These are phyloP conservation scores for Gymnorhina tibicen DNA, from an alignment of 2,113 vertebrate species.

Conservation along the genomic window DNA sequence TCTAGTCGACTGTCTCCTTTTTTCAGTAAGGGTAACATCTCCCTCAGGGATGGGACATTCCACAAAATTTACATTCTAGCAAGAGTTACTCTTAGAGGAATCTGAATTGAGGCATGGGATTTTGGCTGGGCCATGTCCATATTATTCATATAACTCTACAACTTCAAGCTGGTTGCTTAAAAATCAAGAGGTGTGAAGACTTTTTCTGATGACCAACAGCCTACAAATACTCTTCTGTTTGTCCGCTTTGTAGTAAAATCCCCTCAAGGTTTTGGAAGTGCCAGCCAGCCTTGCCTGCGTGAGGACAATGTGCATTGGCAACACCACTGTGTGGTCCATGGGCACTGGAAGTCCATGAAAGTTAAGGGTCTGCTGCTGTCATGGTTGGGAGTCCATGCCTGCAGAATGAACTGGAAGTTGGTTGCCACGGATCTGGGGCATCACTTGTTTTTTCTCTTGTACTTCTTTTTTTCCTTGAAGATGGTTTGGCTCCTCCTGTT, in stretches of 20 bases:
- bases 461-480: not conserved
- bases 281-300: not conserved
- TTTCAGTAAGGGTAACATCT: not conserved
- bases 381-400: not conserved
- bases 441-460: not conserved
- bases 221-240: not conserved
- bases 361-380: not conserved
- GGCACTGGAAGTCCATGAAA: not conserved
- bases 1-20: not conserved
- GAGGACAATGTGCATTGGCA: not conserved
- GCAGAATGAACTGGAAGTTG: not conserved
- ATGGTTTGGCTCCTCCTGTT: not conserved
- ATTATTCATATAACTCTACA: not conserved
- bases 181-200: not conserved
- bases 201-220: not conserved
- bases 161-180: not conserved
- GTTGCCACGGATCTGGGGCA: not conserved
- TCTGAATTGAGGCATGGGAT: not conserved
- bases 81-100: not conserved
- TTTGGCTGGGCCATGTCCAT: not conserved
- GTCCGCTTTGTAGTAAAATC: not conserved
- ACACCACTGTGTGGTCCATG: slow-evolving; percentile 37
- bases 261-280: not conserved
- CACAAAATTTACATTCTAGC: not conserved
- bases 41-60: not conserved